Evolutionary conservation across 2,113 vertebrate genomes (phyloP).

Genomic region (Odobenus rosmarus): DNA sequence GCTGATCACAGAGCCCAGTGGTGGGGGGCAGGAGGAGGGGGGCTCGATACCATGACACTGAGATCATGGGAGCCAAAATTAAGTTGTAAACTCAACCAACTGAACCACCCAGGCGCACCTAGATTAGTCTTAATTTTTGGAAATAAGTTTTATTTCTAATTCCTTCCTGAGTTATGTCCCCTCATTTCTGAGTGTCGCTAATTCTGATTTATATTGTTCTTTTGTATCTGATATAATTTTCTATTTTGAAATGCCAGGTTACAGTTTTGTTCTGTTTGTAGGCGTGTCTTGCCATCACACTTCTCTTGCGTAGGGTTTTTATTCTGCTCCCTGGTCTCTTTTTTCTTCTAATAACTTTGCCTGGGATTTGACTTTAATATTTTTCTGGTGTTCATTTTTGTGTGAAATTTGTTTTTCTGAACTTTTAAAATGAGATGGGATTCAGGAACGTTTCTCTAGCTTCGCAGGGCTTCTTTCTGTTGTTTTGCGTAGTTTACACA

Average conservation of each 20-base stretch:
- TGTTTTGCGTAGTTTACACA: not conserved
- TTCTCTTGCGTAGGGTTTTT: not conserved
- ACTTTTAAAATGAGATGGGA: not conserved
- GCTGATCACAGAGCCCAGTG: not conserved
- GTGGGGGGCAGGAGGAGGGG: no score
- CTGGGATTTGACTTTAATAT: not conserved
- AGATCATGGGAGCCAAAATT: not conserved
- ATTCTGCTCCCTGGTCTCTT: not conserved
- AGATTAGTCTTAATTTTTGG: not conserved
- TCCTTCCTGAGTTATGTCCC: not conserved
- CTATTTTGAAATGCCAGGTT: not conserved
- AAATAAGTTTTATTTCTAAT: not conserved
- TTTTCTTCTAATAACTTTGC: not conserved
- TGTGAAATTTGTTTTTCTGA: not conserved
- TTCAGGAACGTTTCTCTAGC: not conserved
- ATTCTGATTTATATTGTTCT: not conserved
- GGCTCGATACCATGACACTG: not conserved
- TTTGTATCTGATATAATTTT: not conserved
- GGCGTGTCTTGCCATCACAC: accelerated
- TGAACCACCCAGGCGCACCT: not conserved
- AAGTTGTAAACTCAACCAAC: not conserved
- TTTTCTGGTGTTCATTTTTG: not conserved
- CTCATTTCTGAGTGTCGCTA: not conserved
- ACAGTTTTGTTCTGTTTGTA: not conserved
- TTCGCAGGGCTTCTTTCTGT: not conserved